These are phyloP conservation scores for Tachystola acroxantha DNA, from an alignment of 2,888 invertebrate species.

Conservation along the genomic window DNA sequence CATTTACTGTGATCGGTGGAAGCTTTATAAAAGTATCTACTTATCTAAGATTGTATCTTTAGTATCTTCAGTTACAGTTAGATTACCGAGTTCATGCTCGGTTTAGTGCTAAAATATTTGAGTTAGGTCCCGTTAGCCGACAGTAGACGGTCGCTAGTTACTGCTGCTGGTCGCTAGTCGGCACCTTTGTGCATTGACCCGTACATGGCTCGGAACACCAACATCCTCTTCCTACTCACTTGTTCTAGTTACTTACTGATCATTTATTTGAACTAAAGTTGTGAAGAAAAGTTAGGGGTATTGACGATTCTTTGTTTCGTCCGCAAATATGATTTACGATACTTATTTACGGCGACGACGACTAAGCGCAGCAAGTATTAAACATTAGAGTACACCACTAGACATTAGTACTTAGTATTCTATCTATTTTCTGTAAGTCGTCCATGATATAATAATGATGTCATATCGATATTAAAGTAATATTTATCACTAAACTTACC, in stretches of 20 bases:
- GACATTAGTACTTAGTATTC: too few species aligned
- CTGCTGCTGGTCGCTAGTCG: constrained; percentile 32
- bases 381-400: too few species aligned
- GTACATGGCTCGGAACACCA: constrained; percentile 52
- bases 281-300: too few species aligned
- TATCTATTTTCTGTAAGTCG: not conserved
- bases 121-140: constrained; percentile 51
- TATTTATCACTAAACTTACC: too few species aligned
- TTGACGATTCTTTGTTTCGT: too few species aligned
- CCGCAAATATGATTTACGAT: too few species aligned
- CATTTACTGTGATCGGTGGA: constrained; percentile 12
- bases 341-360: too few species aligned
- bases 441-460: too few species aligned
- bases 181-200: constrained; percentile 71
- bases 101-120: constrained; percentile 51
- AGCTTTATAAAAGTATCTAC: too few species aligned
- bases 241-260: constrained; percentile 40
- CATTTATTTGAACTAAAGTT: constrained; percentile 20
- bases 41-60: constrained; percentile 6
- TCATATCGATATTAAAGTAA: too few species aligned
- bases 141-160: constrained; percentile 19
- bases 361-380: too few species aligned
- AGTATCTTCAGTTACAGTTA: constrained; percentile 22
- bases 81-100: constrained; percentile 19
- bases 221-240: constrained; percentile 52